These are phyloP conservation scores for Camponotus pennsylvanicus DNA, from an alignment of 1,140 invertebrate species.

Conservation along the genomic window DNA sequence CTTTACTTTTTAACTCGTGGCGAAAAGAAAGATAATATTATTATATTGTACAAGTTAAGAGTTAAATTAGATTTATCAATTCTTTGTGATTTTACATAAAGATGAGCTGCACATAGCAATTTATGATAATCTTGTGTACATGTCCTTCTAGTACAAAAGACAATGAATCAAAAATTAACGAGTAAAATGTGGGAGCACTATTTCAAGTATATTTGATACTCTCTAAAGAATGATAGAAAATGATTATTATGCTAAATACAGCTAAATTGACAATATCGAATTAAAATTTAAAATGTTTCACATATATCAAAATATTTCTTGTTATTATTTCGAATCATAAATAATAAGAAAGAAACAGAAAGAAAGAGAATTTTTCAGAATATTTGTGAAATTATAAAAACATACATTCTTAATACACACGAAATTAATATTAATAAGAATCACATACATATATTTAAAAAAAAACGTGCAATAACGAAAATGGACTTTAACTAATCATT, in stretches of 20 bases:
- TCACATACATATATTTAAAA: background rate
- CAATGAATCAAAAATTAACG: background rate
- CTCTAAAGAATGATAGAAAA: background rate
- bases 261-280: background rate
- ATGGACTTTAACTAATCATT: background rate
- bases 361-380: background rate
- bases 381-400: background rate
- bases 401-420: background rate
- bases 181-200: slow-evolving; percentile 18
- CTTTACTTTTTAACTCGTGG: background rate
- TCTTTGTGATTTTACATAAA: slow-evolving; percentile 7
- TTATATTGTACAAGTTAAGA: slow-evolving; percentile 16
- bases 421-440: background rate
- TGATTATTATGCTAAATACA: background rate
- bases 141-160: background rate
- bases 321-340: background rate
- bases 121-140: background rate
- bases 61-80: slow-evolving; percentile 51
- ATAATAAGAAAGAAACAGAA: background rate
- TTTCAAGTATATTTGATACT: background rate
- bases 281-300: background rate
- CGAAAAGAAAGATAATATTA: slow-evolving; percentile 24
- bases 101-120: background rate
- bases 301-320: background rate
- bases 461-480: slow-evolving; percentile 6